Percentiles rank a stretch among this genome's conserved stretches.
Conservation (phyloP, 2,888 invertebrate species). For the Sericinus montela region DNA sequence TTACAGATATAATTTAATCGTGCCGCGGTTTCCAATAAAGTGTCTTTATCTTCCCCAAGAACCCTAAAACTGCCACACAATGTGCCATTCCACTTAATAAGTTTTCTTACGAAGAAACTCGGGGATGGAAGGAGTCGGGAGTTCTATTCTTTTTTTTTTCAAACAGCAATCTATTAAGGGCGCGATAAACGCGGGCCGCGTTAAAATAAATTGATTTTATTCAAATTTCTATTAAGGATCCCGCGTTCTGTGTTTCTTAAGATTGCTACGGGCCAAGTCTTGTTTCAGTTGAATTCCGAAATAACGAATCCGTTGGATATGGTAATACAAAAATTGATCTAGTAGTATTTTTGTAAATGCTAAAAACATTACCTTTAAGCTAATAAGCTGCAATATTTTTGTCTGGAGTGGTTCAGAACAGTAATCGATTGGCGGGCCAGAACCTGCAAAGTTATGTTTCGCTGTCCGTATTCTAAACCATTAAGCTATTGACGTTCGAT, state of each 20-base stretch:
- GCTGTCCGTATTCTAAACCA: too few relatives aligned
- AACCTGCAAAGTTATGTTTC: too few relatives aligned
- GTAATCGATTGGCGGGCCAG: too few relatives aligned
- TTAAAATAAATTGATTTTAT: conserved; percentile 78
- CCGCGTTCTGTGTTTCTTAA: conserved; percentile 62
- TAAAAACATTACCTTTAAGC: too few relatives aligned
- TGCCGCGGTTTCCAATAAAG: conserved; percentile 13
- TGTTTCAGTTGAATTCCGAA: conserved; percentile 29
- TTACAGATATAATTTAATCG: conserved; percentile 2
- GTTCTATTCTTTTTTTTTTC: conserved; percentile 52
- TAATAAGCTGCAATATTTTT: too few relatives aligned
- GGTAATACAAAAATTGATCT: too few relatives aligned
- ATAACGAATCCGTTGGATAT: conserved; percentile 28
- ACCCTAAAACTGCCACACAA: conserved; percentile 23
- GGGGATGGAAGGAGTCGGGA: conserved; percentile 26
- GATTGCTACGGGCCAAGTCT: conserved; percentile 55
- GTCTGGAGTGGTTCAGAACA: too few relatives aligned
- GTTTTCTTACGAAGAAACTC: conserved; percentile 21
- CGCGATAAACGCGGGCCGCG: conserved; percentile 65
- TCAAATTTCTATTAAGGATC: conserved; percentile 71
- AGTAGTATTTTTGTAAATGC: too few relatives aligned
- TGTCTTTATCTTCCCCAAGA: conserved; percentile 13
- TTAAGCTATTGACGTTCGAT: too few relatives aligned
- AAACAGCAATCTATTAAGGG: conserved; percentile 65
- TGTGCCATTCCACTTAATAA: conserved; percentile 26